Conservation (phyloP, 2,888 invertebrate genomes). For the Fissipunctia ypsillon region DNA sequence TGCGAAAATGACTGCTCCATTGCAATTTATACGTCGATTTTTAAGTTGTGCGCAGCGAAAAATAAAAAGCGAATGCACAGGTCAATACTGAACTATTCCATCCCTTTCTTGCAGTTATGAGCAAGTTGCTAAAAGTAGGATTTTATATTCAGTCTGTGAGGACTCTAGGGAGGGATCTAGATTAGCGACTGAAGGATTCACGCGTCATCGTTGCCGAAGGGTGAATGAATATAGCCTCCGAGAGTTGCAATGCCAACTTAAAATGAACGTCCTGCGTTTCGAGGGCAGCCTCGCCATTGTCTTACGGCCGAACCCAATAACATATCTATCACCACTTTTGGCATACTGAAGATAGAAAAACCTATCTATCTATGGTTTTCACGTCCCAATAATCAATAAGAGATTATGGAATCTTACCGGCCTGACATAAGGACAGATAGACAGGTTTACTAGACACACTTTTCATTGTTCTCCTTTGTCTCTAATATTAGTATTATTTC, state of each 20-base stretch:
- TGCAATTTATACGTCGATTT: slow-evolving; percentile 38
- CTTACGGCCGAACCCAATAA: too few relatives aligned
- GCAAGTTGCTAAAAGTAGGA: slow-evolving; percentile 24
- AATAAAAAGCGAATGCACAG: slow-evolving; percentile 32
- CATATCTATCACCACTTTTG: too few relatives aligned
- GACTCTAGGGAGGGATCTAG: slow-evolving; percentile 22
- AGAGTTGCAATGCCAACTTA: not conserved
- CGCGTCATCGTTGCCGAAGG: not conserved
- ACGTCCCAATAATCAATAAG: too few relatives aligned
- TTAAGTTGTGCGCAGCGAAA: slow-evolving; percentile 14
- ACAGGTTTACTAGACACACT: too few relatives aligned
- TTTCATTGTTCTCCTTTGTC: too few relatives aligned
- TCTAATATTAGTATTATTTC: too few relatives aligned
- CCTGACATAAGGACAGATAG: too few relatives aligned
- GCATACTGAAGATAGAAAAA: too few relatives aligned
- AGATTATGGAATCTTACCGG: too few relatives aligned
- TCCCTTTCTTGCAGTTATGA: slow-evolving; percentile 43
- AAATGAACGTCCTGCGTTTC: not conserved
- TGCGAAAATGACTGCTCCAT: slow-evolving; percentile 22
- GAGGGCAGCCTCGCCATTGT: too few relatives aligned
- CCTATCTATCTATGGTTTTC: too few relatives aligned
- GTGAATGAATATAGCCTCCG: slow-evolving; percentile 20
- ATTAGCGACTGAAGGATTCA: slow-evolving; percentile 33
- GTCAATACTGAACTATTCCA: slow-evolving; percentile 34
- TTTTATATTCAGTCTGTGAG: slow-evolving; percentile 34